These are phyloP conservation scores for Carassius gibelio DNA, from an alignment of 2,113 vertebrate genomes.

Conservation along the genomic window DNA sequence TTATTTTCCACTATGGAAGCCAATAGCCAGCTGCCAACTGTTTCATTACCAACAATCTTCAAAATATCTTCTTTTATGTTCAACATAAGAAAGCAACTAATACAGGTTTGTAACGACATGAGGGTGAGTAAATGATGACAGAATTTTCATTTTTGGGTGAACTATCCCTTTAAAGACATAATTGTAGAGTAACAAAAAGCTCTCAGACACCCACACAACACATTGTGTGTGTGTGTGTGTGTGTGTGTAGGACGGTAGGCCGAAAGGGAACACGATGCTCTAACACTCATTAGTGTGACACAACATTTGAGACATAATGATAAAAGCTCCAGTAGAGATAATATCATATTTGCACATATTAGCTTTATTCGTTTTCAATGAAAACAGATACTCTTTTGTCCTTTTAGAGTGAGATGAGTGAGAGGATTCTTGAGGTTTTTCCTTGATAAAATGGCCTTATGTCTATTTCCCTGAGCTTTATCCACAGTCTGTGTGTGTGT, in stretches of 20 bases:
- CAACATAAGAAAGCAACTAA: no score
- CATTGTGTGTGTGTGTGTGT: neutral
- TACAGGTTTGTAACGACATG: no score
- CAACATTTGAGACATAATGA: slow-evolving; percentile 32
- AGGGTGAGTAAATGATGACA: no score
- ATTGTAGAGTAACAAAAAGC: slow-evolving; percentile 1
- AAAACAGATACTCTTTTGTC: neutral
- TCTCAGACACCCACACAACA: neutral
- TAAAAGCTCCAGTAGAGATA: slow-evolving; percentile 27
- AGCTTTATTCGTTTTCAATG: slow-evolving; percentile 26
- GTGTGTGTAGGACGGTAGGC: neutral
- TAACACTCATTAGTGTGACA: neutral
- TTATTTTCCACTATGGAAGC: no score
- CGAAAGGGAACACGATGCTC: slow-evolving; percentile 22
- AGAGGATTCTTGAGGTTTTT: neutral
- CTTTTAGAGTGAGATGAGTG: neutral
- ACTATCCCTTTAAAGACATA: slow-evolving; percentile 2
- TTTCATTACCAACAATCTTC: no score
- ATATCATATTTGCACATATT: slow-evolving; percentile 23
- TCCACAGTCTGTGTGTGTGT: neutral
- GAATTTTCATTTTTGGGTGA: no score
- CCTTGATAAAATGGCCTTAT: neutral
- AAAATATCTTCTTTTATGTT: no score
- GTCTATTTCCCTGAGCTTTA: slow-evolving; percentile 37
- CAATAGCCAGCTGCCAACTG: no score